These are phyloP conservation scores for Antigone vipio DNA, from an alignment of 2,113 vertebrate genomes.

Conservation along the genomic window DNA sequence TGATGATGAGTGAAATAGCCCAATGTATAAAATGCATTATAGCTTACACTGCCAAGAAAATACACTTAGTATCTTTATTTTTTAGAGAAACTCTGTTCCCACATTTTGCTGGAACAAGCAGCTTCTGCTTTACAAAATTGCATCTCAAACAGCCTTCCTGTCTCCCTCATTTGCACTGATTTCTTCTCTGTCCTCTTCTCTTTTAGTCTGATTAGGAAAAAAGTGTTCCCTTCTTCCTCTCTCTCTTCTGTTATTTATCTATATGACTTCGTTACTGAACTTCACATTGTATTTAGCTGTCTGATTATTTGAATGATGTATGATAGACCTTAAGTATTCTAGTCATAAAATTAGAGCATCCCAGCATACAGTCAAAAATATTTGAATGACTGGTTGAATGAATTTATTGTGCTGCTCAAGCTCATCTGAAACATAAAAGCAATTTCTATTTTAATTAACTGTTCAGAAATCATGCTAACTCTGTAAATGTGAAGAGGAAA, in stretches of 20 bases:
- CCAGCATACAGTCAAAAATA: not conserved
- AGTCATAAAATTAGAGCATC: not conserved
- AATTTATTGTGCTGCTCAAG: not conserved
- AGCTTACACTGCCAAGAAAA: not conserved
- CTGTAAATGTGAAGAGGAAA: not conserved
- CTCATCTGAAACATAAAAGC: not conserved
- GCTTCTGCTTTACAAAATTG: not conserved
- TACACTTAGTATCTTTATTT: not conserved
- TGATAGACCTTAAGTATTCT: not conserved
- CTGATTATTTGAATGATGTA: constrained; percentile 3
- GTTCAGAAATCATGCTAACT: not conserved
- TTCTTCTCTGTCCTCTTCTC: not conserved
- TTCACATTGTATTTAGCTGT: not conserved
- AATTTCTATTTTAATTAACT: constrained; percentile 17
- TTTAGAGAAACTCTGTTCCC: not conserved
- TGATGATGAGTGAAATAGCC: not conserved
- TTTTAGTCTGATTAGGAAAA: not conserved
- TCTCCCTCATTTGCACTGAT: not conserved
- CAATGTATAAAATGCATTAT: not conserved
- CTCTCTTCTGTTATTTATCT: not conserved
- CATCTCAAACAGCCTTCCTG: not conserved
- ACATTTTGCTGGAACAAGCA: not conserved
- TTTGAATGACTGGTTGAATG: not conserved
- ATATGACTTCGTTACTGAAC: not conserved
- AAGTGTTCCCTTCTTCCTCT: not conserved